Percentiles rank a stretch among this genome's conserved stretches.
These are phyloP conservation scores for Otus scops DNA, from an alignment of 2,797 vertebrate genomes.

Conservation along the genomic window DNA sequence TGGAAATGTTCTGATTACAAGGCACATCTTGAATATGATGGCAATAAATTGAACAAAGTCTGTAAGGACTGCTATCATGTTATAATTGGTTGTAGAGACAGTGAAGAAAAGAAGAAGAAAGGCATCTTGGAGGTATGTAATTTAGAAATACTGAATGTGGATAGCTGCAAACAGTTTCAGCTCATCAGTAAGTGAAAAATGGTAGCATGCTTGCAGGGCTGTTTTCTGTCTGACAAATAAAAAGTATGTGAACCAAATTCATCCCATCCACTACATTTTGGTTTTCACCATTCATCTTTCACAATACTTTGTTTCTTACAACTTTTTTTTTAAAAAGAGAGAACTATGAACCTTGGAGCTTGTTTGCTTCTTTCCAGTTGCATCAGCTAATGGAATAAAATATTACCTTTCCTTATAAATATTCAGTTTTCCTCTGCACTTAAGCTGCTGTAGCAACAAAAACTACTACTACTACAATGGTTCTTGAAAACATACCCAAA, in stretches of 20 bases:
- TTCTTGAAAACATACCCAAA: not conserved
- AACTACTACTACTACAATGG: not conserved
- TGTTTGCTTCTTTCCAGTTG: not conserved
- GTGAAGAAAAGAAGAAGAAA: constrained; percentile 86
- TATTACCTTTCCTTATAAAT: not conserved
- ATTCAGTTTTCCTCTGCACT: not conserved
- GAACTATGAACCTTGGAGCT: not conserved
- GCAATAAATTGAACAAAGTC: constrained; percentile 91
- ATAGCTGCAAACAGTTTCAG: not conserved
- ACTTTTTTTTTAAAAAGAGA: not conserved
- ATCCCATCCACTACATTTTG: not conserved
- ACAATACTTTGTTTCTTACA: not conserved
- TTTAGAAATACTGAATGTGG: not conserved
- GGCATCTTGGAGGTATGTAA: constrained; percentile 89
- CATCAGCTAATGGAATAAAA: not conserved
- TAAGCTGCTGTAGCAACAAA: not conserved
- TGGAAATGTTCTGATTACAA: constrained; percentile 98
- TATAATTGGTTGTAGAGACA: constrained; percentile 83
- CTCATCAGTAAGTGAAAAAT: not conserved
- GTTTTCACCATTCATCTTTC: not conserved
- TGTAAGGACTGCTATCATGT: constrained; percentile 91
- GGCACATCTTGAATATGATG: constrained; percentile 88
- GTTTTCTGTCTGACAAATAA: not conserved
- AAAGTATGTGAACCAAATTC: not conserved
- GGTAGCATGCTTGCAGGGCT: not conserved